Evolutionary conservation across 2,113 vertebrate genomes (phyloP).

Genomic region (Dasyprocta punctata): DNA sequence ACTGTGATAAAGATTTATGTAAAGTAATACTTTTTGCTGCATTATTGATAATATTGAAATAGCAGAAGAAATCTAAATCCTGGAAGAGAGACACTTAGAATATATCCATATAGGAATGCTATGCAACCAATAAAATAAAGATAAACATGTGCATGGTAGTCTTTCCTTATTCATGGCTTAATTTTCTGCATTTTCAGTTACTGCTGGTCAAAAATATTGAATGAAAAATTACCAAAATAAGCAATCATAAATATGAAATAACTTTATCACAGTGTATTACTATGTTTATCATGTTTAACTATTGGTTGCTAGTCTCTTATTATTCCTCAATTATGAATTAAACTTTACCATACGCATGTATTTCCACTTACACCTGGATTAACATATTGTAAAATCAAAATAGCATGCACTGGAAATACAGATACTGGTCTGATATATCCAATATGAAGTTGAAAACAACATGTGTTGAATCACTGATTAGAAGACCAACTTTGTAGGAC

Average conservation of each 20-base stretch:
- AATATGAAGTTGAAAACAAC: neutral
- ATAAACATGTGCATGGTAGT: neutral
- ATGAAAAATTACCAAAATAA: neutral
- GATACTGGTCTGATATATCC: too few relatives aligned
- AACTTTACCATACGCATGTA: neutral
- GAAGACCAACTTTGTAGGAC: neutral
- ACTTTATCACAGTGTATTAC: neutral
- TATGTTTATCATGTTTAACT: neutral
- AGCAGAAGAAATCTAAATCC: neutral
- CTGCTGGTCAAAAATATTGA: neutral
- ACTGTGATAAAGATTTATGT: neutral
- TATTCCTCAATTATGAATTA: neutral
- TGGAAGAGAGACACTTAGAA: neutral
- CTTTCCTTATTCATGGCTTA: neutral
- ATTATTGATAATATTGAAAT: conserved; percentile 12
- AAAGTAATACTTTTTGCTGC: neutral
- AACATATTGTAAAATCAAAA: neutral
- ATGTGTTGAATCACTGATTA: neutral
- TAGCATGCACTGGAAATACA: neutral
- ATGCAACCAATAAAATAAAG: neutral
- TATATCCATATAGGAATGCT: neutral
- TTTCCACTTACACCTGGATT: neutral
- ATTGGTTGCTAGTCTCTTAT: neutral
- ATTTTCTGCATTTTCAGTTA: neutral
- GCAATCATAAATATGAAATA: neutral